Conservation (phyloP, 2,113 vertebrate genomes). For the Damaliscus lunatus region DNA sequence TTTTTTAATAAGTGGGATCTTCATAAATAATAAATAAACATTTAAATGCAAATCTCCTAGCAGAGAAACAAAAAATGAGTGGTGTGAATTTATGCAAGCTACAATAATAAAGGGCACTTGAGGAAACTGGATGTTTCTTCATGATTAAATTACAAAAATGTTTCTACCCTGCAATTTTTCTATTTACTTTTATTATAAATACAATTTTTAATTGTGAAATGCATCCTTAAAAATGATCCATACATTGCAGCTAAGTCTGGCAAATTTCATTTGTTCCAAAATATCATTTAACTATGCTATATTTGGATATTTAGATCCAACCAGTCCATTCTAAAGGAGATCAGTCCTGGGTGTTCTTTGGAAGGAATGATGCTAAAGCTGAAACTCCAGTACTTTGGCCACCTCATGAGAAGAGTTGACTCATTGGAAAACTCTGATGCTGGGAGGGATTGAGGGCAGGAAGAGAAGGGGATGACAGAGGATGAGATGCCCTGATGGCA, state of each 20-base stretch:
- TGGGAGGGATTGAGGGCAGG: no score
- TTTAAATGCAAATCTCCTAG: slow-evolving; percentile 39
- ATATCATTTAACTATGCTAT: neutral
- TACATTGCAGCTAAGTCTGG: neutral
- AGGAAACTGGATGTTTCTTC: slow-evolving; percentile 26
- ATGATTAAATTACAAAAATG: neutral
- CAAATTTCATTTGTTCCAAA: neutral
- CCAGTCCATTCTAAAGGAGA: no score
- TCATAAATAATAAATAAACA: slow-evolving; percentile 25
- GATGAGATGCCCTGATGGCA: no score
- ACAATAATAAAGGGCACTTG: neutral
- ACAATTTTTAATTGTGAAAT: neutral
- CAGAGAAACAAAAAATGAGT: neutral
- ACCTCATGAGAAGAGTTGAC: no score
- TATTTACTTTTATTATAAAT: slow-evolving; percentile 8
- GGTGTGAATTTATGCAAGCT: slow-evolving; percentile 29
- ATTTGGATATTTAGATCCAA: neutral
- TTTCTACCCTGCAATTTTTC: neutral
- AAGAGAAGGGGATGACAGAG: no score
- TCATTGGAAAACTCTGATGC: no score
- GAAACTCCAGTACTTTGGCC: no score
- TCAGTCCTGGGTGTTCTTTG: no score
- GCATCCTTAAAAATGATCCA: neutral
- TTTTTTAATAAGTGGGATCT: neutral
- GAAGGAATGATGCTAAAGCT: no score